Conservation (phyloP, 2,888 invertebrate species). For the Patella ulyssiponensis region DNA sequence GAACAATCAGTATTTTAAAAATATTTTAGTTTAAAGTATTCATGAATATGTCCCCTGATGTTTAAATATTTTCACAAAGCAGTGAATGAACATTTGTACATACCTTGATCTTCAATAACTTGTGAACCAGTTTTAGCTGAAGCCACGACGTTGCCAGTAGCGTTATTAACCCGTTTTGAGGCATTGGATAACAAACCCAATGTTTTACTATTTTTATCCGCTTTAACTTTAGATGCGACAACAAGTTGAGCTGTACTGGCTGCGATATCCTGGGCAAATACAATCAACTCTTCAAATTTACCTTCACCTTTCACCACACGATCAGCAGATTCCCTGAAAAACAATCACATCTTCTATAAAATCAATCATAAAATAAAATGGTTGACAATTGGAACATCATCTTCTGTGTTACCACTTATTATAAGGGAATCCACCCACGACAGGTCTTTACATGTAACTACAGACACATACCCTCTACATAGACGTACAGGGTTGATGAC, state of each 20-base stretch:
- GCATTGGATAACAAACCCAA: conserved; percentile 87
- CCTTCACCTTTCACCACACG: conserved; percentile 86
- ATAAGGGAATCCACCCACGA: too few species aligned
- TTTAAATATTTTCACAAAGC: too few species aligned
- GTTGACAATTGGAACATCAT: too few species aligned
- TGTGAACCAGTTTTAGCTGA: conserved; percentile 91
- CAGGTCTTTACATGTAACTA: too few species aligned
- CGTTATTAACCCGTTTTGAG: conserved; percentile 89
- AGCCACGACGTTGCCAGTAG: conserved; percentile 93
- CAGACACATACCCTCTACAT: too few species aligned
- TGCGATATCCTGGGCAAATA: conserved; percentile 96
- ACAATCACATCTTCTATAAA: background rate
- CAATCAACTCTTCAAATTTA: conserved; percentile 92
- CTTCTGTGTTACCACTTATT: too few species aligned
- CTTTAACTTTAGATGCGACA: conserved; percentile 94
- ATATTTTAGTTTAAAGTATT: too few species aligned
- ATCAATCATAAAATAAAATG: too few species aligned
- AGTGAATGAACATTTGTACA: conserved; percentile 40
- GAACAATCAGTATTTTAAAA: too few species aligned
- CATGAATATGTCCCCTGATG: too few species aligned
- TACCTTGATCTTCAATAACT: conserved; percentile 86
- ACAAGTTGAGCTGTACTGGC: conserved; percentile 97
- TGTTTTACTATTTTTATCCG: conserved; percentile 85
- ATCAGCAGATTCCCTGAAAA: conserved; percentile 88
- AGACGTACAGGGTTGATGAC: too few species aligned